A percentile compares a stretch with the other conserved stretches of the same genome.
phyloP scores from a whole-genome alignment of 1,140 invertebrate genomes.

The Nasonia vitripennis region DNA sequence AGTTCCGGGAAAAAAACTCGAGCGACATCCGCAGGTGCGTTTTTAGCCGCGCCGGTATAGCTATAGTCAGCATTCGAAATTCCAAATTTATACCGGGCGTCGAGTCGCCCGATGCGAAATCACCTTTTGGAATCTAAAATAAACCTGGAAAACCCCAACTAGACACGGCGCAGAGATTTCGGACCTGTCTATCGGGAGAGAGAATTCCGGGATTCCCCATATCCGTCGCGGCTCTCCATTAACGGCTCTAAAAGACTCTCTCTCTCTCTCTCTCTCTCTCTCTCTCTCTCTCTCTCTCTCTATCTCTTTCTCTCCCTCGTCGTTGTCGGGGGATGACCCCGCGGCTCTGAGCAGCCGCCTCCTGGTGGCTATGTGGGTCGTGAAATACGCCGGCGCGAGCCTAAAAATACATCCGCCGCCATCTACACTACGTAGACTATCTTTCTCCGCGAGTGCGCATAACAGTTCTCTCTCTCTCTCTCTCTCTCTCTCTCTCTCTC shows the following conservation, averaged over 20 bases:
- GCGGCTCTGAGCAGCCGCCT: slow-evolving; percentile 60
- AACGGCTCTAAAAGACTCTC: background rate
- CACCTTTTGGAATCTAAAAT: background rate
- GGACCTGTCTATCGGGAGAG: background rate
- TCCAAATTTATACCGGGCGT: background rate
- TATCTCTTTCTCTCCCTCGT: slow-evolving; percentile 60
- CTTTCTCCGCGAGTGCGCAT: background rate
- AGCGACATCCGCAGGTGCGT: too few relatives aligned
- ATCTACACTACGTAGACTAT: background rate
- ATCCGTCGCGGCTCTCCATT: slow-evolving; percentile 28
- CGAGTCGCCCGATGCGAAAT: background rate
- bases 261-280: slow-evolving; percentile 55
- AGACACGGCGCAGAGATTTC: background rate
- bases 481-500: background rate
- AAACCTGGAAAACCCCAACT: background rate
- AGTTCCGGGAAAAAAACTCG: too few relatives aligned
- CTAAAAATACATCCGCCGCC: slow-evolving; percentile 55
- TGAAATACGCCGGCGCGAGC: slow-evolving; percentile 59
- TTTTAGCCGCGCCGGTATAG: too few relatives aligned
- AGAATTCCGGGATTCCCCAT: background rate
- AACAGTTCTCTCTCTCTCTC: slow-evolving; percentile 52
- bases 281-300: slow-evolving; percentile 57
- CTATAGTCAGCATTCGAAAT: background rate
- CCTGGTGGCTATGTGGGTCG: slow-evolving; percentile 72
- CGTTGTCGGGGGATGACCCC: slow-evolving; percentile 62